A percentile compares a stretch with the other conserved stretches of the same genome.
phyloP scores from a whole-genome alignment of 2,113 vertebrate genomes.

The Talpa occidentalis region DNA sequence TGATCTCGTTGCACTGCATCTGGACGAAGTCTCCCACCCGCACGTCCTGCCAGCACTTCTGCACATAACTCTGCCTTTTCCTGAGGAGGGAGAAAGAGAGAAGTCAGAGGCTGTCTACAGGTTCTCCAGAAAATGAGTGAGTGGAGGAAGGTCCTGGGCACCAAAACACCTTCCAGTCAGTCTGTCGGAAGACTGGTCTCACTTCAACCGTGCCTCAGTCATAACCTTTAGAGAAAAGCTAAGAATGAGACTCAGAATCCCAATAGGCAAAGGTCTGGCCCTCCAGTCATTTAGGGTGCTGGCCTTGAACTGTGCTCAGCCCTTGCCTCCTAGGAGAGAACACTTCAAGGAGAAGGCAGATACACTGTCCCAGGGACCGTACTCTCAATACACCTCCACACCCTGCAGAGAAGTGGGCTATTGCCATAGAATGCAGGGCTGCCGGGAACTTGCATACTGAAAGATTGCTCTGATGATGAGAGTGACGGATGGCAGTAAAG shows the following conservation, averaged over 20 bases:
- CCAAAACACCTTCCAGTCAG: background rate
- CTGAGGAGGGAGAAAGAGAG: constrained; percentile 81
- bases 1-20: constrained; percentile 92
- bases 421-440: background rate
- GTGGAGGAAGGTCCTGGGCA: background rate
- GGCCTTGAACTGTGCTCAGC: background rate
- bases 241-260: background rate
- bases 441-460: background rate
- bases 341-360: background rate
- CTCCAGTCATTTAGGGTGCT: background rate
- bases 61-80: constrained; percentile 85
- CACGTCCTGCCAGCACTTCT: constrained; percentile 94
- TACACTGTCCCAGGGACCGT: background rate
- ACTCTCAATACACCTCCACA: background rate
- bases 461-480: background rate
- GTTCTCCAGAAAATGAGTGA: background rate
- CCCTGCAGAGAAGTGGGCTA: background rate
- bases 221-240: background rate
- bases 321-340: background rate
- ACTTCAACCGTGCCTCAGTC: background rate
- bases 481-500: background rate
- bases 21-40: constrained; percentile 95
- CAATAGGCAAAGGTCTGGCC: background rate
- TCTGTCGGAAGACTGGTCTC: background rate
- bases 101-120: background rate